phyloP scores from a whole-genome alignment of 37 sponge, comb jelly and placozoan genomes.

The Geodia barretti region DNA sequence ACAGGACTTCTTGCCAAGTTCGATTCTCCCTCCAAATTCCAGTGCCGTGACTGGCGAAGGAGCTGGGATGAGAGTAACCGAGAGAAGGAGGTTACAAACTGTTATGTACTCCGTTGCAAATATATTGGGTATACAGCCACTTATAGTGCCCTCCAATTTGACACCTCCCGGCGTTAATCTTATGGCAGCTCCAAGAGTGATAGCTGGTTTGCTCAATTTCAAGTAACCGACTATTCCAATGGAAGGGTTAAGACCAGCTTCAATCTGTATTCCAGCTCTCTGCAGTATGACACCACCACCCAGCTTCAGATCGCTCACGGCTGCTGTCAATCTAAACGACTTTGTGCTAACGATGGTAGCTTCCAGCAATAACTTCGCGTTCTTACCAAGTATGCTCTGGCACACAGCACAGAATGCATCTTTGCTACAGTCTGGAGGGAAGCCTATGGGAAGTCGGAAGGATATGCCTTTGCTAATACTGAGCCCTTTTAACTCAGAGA shows the following conservation, averaged over 20 bases:
- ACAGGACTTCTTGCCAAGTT: conserved; percentile 12
- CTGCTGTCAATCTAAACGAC: background rate
- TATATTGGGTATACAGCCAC: conserved; percentile 21
- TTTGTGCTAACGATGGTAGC: background rate
- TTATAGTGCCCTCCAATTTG: too few relatives aligned
- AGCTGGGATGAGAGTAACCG: conserved; percentile 14
- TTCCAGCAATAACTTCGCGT: conserved; percentile 8
- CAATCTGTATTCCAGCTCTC: too few relatives aligned
- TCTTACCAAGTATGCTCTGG: conserved; percentile 17
- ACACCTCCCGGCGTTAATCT: background rate
- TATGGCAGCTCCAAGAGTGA: conserved; percentile 12
- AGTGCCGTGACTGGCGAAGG: conserved; percentile 17
- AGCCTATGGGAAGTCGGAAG: background rate
- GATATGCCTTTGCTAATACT: background rate
- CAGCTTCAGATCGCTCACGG: background rate
- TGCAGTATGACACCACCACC: too few relatives aligned
- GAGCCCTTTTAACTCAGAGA: background rate
- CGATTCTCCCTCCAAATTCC: conserved; percentile 14
- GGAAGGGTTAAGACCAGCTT: too few relatives aligned
- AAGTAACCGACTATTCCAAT: conserved; percentile 12
- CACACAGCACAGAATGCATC: conserved; percentile 33
- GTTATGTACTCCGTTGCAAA: conserved; percentile 11
- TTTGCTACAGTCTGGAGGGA: conserved; percentile 1
- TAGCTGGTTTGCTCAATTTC: background rate
- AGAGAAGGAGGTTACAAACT: conserved; percentile 11